These are phyloP conservation scores for Elephas maximus DNA, from an alignment of 2,113 vertebrate species.

Conservation along the genomic window DNA sequence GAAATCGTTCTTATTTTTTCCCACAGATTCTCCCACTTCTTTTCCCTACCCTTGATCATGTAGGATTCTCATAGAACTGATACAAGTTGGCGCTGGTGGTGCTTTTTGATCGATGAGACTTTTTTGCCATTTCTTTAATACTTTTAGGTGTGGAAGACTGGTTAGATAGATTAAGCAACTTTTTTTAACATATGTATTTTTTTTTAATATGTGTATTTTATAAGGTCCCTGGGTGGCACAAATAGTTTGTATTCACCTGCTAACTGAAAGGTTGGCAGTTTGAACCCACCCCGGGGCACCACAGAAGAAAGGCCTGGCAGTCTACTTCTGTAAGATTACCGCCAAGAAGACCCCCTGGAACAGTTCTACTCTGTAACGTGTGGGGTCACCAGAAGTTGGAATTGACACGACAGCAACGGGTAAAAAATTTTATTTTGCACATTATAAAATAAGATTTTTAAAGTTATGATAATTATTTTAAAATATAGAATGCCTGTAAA, in stretches of 20 bases:
- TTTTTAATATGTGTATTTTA: background rate
- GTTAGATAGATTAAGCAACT: background rate
- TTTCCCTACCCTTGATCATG: background rate
- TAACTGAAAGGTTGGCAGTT: background rate
- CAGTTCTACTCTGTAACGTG: background rate
- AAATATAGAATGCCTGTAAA: slow-evolving; percentile 2
- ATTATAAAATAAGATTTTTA: background rate
- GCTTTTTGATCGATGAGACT: background rate
- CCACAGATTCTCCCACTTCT: background rate
- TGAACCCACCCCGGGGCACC: background rate
- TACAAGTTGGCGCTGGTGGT: background rate
- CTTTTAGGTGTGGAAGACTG: slow-evolving; percentile 27
- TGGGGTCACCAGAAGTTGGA: background rate
- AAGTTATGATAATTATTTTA: background rate
- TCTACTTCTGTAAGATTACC: background rate
- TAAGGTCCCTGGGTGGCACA: background rate
- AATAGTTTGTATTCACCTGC: background rate
- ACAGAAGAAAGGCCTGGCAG: background rate
- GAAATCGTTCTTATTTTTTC: background rate
- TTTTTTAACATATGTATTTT: background rate
- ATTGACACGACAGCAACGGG: background rate
- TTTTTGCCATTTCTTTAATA: background rate
- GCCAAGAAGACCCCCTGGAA: background rate
- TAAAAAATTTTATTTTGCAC: background rate
- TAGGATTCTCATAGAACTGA: background rate